phyloP scores from a whole-genome alignment of 2,797 vertebrate species.

The Peromyscus eremicus region DNA sequence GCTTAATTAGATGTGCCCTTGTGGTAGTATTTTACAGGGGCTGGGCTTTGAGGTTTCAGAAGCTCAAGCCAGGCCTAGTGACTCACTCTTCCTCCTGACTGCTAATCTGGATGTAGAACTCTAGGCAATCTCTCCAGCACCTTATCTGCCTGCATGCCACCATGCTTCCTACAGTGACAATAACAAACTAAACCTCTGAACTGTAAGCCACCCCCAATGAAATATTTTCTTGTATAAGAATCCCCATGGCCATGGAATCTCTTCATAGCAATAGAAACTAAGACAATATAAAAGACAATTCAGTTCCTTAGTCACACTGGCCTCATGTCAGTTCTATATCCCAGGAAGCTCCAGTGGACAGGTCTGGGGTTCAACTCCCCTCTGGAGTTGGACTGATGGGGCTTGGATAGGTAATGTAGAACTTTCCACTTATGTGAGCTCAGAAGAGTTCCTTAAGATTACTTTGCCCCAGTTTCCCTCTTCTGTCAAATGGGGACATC shows the following conservation, averaged over 20 bases:
- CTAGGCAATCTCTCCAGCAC: background rate
- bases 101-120: background rate
- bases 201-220: background rate
- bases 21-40: background rate
- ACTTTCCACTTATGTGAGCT: background rate
- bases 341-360: background rate
- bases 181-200: background rate
- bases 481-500: slow-evolving; percentile 5
- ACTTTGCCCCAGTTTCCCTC: background rate
- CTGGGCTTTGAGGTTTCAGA: background rate
- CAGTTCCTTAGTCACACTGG: background rate
- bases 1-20: background rate
- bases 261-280: background rate
- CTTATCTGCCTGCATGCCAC: background rate
- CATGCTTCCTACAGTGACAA: background rate
- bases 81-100: background rate
- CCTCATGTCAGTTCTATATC: background rate
- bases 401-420: background rate
- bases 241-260: background rate
- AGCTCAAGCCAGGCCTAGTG: background rate
- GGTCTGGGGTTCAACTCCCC: background rate
- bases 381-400: background rate
- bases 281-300: background rate
- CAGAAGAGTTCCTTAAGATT: background rate
- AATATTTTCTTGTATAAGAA: background rate